These are phyloP conservation scores for Bambusicola thoracicus DNA, from an alignment of 2,113 vertebrate species.

Conservation along the genomic window DNA sequence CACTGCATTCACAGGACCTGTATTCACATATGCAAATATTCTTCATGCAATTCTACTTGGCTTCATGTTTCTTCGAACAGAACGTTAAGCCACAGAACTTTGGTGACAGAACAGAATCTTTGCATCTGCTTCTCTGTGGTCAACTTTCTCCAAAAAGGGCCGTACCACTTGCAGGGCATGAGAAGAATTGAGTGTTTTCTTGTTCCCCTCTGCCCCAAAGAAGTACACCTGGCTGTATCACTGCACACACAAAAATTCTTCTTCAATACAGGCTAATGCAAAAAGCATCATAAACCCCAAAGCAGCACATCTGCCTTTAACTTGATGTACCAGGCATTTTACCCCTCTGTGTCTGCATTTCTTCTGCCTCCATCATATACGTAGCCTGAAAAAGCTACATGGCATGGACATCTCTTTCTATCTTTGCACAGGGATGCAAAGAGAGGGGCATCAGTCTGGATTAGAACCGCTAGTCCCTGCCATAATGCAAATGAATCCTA, in stretches of 20 bases:
- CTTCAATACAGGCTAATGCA: neutral
- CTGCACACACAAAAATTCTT: neutral
- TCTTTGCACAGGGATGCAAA: neutral
- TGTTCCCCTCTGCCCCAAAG: neutral
- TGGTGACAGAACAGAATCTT: neutral
- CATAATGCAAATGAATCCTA: slow-evolving; percentile 57
- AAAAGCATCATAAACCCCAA: neutral
- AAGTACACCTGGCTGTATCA: neutral
- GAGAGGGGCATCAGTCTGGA: neutral
- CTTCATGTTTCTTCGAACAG: neutral
- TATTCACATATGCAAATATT: neutral
- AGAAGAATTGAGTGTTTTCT: neutral
- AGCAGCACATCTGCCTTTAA: neutral
- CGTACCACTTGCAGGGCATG: neutral
- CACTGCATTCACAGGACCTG: neutral
- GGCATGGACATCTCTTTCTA: neutral
- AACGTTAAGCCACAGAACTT: neutral
- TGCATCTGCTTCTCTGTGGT: neutral
- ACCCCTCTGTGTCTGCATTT: neutral
- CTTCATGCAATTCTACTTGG: neutral
- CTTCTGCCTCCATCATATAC: neutral
- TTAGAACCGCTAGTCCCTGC: neutral
- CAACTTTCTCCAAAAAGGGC: neutral
- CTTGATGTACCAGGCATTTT: neutral
- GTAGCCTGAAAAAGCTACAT: neutral